phyloP scores from a whole-genome alignment of 1,140 invertebrate species.

The Drosophila novamexicana region DNA sequence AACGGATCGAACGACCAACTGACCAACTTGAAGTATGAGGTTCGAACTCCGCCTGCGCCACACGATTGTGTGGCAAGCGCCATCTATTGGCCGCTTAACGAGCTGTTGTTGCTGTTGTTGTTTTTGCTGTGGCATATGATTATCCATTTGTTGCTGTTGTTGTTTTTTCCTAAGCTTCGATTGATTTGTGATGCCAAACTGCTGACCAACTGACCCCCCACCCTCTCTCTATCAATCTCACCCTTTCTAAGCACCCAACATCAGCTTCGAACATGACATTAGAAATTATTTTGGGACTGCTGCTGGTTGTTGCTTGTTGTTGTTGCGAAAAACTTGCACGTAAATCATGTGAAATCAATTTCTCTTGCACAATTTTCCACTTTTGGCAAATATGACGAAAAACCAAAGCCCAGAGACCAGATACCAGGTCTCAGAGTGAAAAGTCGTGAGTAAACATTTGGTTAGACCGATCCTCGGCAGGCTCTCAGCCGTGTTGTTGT shows the following conservation, averaged over 20 bases:
- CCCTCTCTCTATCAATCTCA: background rate
- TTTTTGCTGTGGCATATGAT: conserved; percentile 38
- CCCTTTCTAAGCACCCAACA: conserved; percentile 8
- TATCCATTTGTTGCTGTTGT: conserved; percentile 39
- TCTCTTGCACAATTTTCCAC: conserved; percentile 76
- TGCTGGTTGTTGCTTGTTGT: conserved; percentile 15
- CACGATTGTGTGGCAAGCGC: conserved; percentile 29
- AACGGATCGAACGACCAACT: conserved; percentile 26
- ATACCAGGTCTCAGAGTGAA: conserved; percentile 13
- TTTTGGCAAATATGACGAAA: conserved; percentile 79
- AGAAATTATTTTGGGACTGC: conserved; percentile 52
- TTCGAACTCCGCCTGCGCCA: background rate
- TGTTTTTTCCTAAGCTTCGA: conserved; percentile 14
- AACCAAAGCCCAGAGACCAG: conserved; percentile 36
- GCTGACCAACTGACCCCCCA: conserved; percentile 1
- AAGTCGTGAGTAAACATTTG: conserved; percentile 79
- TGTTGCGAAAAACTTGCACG: conserved; percentile 62
- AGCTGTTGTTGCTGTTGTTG: conserved; percentile 10
- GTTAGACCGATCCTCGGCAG: conserved; percentile 45
- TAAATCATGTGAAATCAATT: conserved; percentile 83
- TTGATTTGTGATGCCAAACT: conserved; percentile 46
- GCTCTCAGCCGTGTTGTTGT: conserved; percentile 20
- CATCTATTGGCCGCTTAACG: conserved; percentile 46
- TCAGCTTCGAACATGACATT: conserved; percentile 61
- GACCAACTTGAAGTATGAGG: conserved; percentile 8